phyloP scores from a whole-genome alignment of 1,140 invertebrate species.

The Habropoda laboriosa region DNA sequence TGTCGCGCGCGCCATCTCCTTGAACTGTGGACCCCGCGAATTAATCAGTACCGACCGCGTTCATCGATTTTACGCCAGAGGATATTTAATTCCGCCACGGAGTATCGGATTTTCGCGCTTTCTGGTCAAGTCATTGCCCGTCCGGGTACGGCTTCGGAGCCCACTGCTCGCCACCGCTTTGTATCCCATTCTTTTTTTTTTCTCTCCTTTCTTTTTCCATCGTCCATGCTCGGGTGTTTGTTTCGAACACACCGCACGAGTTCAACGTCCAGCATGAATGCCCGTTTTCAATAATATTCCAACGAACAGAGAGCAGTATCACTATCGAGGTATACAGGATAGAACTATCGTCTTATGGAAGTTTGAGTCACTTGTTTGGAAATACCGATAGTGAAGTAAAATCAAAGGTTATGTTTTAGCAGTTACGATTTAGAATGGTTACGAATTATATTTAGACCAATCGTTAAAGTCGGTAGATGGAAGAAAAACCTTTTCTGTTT shows the following conservation, averaged over 20 bases:
- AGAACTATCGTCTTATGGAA: no score
- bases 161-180: neutral
- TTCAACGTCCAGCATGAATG: conserved; percentile 17
- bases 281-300: conserved; percentile 18
- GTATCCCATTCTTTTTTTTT: neutral
- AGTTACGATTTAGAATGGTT: no score
- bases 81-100: conserved; percentile 6
- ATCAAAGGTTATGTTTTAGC: no score
- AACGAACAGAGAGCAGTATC: neutral
- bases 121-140: conserved; percentile 18
- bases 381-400: no score
- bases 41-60: conserved; percentile 40
- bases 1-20: conserved; percentile 4
- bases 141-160: conserved; percentile 22
- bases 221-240: neutral
- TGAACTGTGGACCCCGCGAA: neutral
- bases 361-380: no score
- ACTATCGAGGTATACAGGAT: no score
- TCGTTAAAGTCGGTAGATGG: no score
- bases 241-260: neutral
- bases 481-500: no score
- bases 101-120: conserved; percentile 38
- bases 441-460: no score
- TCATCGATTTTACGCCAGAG: conserved; percentile 28
- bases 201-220: neutral